Evolutionary conservation across 2,113 vertebrate species (phyloP).

Genomic region (Climacteris rufus): DNA sequence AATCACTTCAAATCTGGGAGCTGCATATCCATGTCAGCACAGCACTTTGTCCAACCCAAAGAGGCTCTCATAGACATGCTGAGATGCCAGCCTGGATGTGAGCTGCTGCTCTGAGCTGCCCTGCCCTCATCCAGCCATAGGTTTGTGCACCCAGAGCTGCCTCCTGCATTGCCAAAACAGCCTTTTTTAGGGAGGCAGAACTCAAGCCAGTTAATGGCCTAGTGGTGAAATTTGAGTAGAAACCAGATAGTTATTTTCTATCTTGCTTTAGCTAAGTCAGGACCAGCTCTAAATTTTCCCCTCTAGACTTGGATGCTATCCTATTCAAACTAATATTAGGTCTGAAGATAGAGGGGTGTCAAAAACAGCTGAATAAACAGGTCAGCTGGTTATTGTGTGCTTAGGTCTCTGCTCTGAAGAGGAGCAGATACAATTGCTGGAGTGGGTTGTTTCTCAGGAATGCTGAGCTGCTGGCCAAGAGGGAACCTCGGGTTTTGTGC

Average conservation of each 20-base stretch:
- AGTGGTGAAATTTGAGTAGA: constrained; percentile 10
- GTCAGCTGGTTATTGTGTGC: constrained; percentile 15
- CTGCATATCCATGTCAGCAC: neutral
- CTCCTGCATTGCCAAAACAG: neutral
- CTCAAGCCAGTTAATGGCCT: neutral
- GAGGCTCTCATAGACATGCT: neutral
- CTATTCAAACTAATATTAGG: constrained; percentile 44
- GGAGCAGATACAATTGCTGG: constrained; percentile 22
- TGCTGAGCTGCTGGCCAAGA: constrained; percentile 1
- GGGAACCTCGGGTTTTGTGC: neutral
- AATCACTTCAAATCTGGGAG: neutral
- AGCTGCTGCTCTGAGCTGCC: neutral
- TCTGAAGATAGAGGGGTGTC: constrained; percentile 47
- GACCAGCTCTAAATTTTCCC: constrained; percentile 2
- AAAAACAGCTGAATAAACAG: constrained; percentile 58
- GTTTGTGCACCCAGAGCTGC: neutral
- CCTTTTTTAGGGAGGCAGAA: neutral
- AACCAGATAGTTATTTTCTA: neutral
- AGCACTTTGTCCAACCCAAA: neutral
- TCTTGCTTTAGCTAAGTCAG: constrained; percentile 18
- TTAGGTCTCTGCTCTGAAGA: neutral
- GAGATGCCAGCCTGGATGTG: neutral
- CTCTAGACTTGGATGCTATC: constrained; percentile 32
- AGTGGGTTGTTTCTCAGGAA: constrained; percentile 23
- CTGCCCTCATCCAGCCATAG: neutral